These are phyloP conservation scores for Cryptocephalus primarius DNA, from an alignment of 2,888 invertebrate genomes.

Conservation along the genomic window DNA sequence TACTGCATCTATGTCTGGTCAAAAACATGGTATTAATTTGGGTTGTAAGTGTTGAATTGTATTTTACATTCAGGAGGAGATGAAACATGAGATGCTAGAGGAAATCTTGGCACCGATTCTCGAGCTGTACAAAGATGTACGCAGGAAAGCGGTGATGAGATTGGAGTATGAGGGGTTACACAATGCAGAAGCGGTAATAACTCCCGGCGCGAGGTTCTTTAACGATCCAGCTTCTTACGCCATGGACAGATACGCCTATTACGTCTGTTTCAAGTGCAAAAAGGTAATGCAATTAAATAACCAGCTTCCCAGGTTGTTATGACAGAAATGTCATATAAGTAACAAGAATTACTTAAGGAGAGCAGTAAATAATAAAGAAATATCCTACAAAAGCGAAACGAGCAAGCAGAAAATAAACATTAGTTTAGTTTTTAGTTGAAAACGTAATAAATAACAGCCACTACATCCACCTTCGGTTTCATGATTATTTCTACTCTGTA, in stretches of 20 bases:
- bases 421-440: too few relatives aligned
- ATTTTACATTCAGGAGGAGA: slow-evolving; percentile 55
- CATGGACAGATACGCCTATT: slow-evolving; percentile 97
- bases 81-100: slow-evolving; percentile 69
- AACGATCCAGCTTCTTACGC: slow-evolving; percentile 81
- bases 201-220: slow-evolving; percentile 55
- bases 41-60: not conserved
- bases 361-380: too few relatives aligned
- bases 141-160: slow-evolving; percentile 87
- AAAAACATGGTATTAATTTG: not conserved
- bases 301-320: not conserved
- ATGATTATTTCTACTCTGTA: too few relatives aligned
- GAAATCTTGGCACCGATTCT: slow-evolving; percentile 73
- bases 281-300: too few relatives aligned
- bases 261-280: slow-evolving; percentile 92
- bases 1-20: not conserved
- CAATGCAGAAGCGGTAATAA: slow-evolving; percentile 55
- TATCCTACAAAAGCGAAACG: too few relatives aligned
- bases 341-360: too few relatives aligned
- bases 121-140: slow-evolving; percentile 78
- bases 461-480: too few relatives aligned
- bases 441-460: too few relatives aligned
- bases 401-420: too few relatives aligned
- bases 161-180: slow-evolving; percentile 91
- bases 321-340: too few relatives aligned